Conservation (phyloP, 2,888 invertebrate species). For the Drosophila kambysellisi region DNA sequence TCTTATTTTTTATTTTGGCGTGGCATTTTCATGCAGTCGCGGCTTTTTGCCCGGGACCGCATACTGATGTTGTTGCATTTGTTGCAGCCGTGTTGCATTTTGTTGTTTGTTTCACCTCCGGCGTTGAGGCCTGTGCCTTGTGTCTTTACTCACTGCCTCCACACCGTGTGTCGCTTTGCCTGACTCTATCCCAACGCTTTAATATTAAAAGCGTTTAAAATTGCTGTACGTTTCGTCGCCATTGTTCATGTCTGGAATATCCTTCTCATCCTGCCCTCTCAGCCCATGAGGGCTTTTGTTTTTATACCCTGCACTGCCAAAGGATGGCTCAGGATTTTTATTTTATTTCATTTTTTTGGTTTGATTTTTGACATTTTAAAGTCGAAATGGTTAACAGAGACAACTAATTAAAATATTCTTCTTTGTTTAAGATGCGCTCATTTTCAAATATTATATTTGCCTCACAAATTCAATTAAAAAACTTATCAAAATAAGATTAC, state of each 20-base stretch:
- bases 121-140: constrained; percentile 10
- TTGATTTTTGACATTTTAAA: neutral
- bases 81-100: constrained; percentile 68
- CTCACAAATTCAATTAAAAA: neutral
- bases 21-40: constrained; percentile 52
- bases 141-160: constrained; percentile 2
- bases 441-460: neutral
- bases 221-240: constrained; percentile 66
- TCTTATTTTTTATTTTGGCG: constrained; percentile 19
- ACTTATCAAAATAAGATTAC: neutral
- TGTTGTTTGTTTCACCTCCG: constrained; percentile 40
- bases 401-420: neutral
- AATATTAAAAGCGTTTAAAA: constrained; percentile 79
- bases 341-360: neutral
- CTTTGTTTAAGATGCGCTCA: neutral
- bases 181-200: constrained; percentile 64
- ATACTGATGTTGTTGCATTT: constrained; percentile 42
- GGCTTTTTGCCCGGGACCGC: constrained; percentile 58
- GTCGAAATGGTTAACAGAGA: neutral
- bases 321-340: neutral
- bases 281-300: constrained; percentile 25
- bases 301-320: constrained; percentile 18
- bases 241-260: constrained; percentile 52
- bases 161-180: constrained; percentile 23
- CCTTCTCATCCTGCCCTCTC: neutral